Evolutionary conservation across 2,113 vertebrate genomes (phyloP).

Genomic region (Poeciliopsis occidentalis): DNA sequence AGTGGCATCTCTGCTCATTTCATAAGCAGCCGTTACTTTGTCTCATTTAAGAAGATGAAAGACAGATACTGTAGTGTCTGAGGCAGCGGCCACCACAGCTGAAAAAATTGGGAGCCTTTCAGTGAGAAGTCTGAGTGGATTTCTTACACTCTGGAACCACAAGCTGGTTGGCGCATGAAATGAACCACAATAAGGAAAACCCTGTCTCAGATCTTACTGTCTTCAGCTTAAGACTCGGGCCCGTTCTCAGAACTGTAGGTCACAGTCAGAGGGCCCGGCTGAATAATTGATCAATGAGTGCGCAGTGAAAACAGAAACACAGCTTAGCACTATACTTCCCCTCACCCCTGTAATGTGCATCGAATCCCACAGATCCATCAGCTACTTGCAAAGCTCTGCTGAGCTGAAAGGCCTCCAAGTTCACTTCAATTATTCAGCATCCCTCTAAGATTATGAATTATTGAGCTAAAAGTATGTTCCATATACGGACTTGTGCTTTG

Average conservation of each 20-base stretch:
- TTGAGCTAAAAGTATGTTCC: slow-evolving; percentile 86
- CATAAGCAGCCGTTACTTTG: slow-evolving; percentile 54
- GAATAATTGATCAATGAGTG: slow-evolving; percentile 84
- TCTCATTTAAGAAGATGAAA: slow-evolving; percentile 76
- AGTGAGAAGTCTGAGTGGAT: slow-evolving; percentile 50
- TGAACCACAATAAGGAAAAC: slow-evolving; percentile 61
- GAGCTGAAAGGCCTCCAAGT: slow-evolving; percentile 85
- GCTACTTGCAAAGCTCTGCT: slow-evolving; percentile 80
- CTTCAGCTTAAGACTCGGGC: slow-evolving; percentile 45
- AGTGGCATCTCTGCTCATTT: slow-evolving; percentile 61
- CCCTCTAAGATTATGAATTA: slow-evolving; percentile 84
- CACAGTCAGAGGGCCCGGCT: slow-evolving; percentile 77
- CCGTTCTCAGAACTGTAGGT: slow-evolving; percentile 72
- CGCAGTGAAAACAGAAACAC: slow-evolving; percentile 82
- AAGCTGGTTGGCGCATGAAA: slow-evolving; percentile 51
- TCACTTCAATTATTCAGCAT: slow-evolving; percentile 87
- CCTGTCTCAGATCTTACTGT: slow-evolving; percentile 63
- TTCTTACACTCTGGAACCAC: slow-evolving; percentile 42
- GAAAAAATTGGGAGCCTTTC: slow-evolving; percentile 50
- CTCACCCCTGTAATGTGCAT: slow-evolving; percentile 78
- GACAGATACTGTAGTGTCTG: slow-evolving; percentile 64
- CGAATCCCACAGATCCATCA: slow-evolving; percentile 83
- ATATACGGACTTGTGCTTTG: slow-evolving; percentile 70
- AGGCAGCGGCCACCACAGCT: slow-evolving; percentile 50
- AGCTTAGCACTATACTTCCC: slow-evolving; percentile 82